Conservation (phyloP, 2,113 vertebrate species). For the Amblyornis subalaris region DNA sequence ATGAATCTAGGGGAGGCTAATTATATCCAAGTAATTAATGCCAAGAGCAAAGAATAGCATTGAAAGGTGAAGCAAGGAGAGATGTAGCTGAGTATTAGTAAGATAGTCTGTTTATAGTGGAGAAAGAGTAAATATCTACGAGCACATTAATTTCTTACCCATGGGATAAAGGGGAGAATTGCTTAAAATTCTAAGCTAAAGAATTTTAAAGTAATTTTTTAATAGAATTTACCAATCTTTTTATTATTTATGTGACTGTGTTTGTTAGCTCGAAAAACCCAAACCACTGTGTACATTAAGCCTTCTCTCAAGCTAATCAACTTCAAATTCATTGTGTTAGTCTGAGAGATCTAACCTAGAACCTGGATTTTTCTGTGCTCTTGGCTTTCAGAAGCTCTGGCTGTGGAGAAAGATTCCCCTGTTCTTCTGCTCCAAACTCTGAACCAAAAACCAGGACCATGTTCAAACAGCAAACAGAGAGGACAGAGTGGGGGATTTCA, state of each 20-base stretch:
- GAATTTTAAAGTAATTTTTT: background rate
- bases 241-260: background rate
- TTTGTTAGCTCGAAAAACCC: background rate
- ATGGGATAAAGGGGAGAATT: background rate
- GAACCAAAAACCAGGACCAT: background rate
- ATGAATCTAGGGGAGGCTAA: background rate
- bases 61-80: background rate
- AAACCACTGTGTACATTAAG: background rate
- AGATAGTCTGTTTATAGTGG: background rate
- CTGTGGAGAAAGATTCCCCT: background rate
- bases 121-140: background rate
- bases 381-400: background rate
- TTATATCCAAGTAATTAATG: constrained; percentile 35
- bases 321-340: background rate
- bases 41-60: background rate
- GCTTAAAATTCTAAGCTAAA: background rate
- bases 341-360: background rate
- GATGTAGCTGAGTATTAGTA: background rate
- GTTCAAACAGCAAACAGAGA: background rate
- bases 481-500: background rate
- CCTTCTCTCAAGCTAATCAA: background rate
- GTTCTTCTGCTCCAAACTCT: background rate
- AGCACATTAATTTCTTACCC: background rate
- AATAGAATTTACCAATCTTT: background rate
- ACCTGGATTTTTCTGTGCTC: background rate